Evolutionary conservation across 2,888 invertebrate genomes (phyloP), one percentile per base, ranked within the genome.

Genomic region (Euspilapteryx auroguttella): DNA sequence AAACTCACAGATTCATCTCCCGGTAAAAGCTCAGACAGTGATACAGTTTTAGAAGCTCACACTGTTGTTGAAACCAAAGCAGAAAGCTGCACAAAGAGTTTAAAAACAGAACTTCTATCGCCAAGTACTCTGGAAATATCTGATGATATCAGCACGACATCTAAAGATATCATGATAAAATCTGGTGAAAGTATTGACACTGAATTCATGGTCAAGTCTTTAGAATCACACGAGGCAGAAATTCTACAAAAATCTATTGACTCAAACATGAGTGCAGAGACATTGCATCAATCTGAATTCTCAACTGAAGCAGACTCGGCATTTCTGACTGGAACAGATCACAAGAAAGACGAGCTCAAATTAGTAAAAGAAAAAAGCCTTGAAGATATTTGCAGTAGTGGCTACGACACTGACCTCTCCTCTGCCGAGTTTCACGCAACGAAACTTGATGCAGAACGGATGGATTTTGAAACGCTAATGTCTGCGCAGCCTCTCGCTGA

Each of bases 321-420:
- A 28, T 73, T 66, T 38, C 47, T 71, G 26, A 76, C 77, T 20
- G 37, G 41, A 7, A 38, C 37, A 9, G 73, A 62, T 44, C 68
- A 59, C 28, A 65, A 52, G 47, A 63, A 53, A 46, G 78, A 68
- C 40, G 73, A 73, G 51, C 45, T 62, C 9, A 73, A 64, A 44
- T 45, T 75, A 31, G 43, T 63, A 3, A 77, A 73, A 52, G 77
- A 76, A 49, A 77, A 75, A 51, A 77, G 73, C 38, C 47, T 69
- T 28, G 86, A 86, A 71, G 86, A 86, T 47, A 78, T 86, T 38
- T 79, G 80, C 42, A 85, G 83, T 47, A 86, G 85, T 47, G 85
- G 85, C 30, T 79, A 79, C 34, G 85, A 84, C 46, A 79, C 80
- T 35, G 85, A 84, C 55, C 77, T 80, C 39, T 82, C 83, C 34